Evolutionary conservation across 2,113 vertebrate species (phyloP).

Genomic region (Athene noctua): DNA sequence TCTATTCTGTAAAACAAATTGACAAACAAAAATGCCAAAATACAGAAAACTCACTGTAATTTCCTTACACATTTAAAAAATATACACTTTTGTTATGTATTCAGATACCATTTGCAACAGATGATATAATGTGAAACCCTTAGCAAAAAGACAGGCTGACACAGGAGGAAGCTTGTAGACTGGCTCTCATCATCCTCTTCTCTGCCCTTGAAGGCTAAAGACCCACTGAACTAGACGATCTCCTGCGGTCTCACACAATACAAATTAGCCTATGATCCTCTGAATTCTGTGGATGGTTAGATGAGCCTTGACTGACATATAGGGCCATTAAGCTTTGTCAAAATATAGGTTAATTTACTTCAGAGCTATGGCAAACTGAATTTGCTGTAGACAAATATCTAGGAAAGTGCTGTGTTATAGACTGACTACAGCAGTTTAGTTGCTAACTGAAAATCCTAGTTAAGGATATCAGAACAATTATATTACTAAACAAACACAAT

Average conservation of each 20-base stretch:
- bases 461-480: background rate
- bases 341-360: background rate
- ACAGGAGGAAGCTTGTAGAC: background rate
- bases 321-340: background rate
- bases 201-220: background rate
- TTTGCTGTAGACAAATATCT: background rate
- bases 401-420: background rate
- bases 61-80: background rate
- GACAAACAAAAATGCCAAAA: background rate
- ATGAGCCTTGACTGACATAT: background rate
- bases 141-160: background rate
- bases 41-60: background rate
- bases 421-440: background rate
- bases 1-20: background rate
- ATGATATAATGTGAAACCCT: background rate
- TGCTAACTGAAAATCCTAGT: background rate
- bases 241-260: background rate
- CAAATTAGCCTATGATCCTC: background rate
- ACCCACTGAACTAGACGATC: background rate
- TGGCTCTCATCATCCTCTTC: background rate
- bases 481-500: background rate
- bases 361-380: background rate
- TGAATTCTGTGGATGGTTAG: background rate
- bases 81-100: background rate
- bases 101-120: background rate